Base-by-base conservation (phyloP, 2,888 invertebrate genomes). In the Hypomecis atomaria region DNA sequence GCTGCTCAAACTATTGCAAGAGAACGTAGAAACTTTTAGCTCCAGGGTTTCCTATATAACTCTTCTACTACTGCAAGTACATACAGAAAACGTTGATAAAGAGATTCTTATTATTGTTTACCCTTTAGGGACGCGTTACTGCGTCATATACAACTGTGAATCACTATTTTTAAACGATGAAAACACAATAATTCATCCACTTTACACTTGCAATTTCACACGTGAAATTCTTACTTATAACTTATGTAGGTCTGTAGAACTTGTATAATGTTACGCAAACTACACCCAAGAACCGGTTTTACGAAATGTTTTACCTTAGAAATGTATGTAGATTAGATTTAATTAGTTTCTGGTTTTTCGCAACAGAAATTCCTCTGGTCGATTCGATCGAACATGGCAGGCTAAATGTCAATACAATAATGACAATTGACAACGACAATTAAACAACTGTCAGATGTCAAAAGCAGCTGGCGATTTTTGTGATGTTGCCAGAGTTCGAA, bases 221-320 rank as follows among this genome's bases (percentile, higher is more conserved):
- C 50, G 13, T 10, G 10, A 57, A 34, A 58, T 36, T 33, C 9
- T 42, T 37, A 33, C 42, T 59, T 58, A 0, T 2, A 38, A 7
- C 11, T n/a, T n/a, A 5, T 48, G 42, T 62, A 53, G 52, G 38
- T 45, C 43, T 49, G 43, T 40, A 53, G 23, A 65, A 57, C 55
- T 66, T 63, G 61, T 54, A 62, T 53, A 44, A 62, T 56, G 58
- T 79, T 78, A 71, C 59, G 66, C 65, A 74, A 78, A 40, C n/a
- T 10, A 6, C 47, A 13, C n/a, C 48, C n/a, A 44, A 37, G 59
- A 81, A 82, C 82, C 76, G 73, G 81, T 79, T 78, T 70, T 11
- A 57, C 42, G 70, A 70, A 76, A 72, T 77, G 76, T 68, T 71
- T 75, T 80, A 84, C 80, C 78, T 81, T 77, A 68, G 9, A 73